These are phyloP conservation scores for Chiloscyllium punctatum DNA, from an alignment of 2,797 vertebrate genomes.

Conservation along the genomic window DNA sequence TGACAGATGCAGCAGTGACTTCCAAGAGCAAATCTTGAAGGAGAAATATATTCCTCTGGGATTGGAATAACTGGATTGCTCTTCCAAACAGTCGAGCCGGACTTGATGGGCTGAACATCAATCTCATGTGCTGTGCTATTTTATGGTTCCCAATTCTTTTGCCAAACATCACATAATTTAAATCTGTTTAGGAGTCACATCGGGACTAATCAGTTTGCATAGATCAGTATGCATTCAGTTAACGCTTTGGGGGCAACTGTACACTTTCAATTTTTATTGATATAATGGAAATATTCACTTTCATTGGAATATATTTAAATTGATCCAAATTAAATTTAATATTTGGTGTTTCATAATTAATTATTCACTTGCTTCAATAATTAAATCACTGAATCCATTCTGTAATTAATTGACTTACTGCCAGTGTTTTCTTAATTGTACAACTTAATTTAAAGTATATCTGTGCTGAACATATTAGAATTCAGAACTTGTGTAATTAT, in stretches of 20 bases:
- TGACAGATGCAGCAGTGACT: not conserved
- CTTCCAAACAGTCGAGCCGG: not conserved
- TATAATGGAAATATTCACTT: not conserved
- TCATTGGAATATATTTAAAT: not conserved
- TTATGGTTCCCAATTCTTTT: not conserved
- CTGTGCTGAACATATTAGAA: not conserved
- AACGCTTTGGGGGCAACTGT: not conserved
- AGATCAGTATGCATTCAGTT: not conserved
- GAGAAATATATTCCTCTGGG: not conserved
- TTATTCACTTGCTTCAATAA: slow-evolving; percentile 23
- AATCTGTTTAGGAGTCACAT: not conserved
- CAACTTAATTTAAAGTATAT: not conserved
- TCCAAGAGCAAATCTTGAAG: not conserved
- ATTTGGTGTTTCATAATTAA: slow-evolving; percentile 19
- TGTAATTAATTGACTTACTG: slow-evolving; percentile 30
- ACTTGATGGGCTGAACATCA: not conserved
- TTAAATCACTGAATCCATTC: slow-evolving; percentile 1
- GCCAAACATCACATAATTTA: not conserved
- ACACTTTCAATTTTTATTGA: slow-evolving; percentile 4
- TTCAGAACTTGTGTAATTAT: not conserved
- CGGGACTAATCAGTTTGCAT: not conserved
- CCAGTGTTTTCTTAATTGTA: not conserved
- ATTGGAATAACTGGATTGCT: not conserved
- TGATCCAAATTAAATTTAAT: slow-evolving; percentile 2
- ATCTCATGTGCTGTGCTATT: not conserved